Evolutionary conservation across 2,797 vertebrate genomes (phyloP).

Genomic region (Cichlasoma orientale): DNA sequence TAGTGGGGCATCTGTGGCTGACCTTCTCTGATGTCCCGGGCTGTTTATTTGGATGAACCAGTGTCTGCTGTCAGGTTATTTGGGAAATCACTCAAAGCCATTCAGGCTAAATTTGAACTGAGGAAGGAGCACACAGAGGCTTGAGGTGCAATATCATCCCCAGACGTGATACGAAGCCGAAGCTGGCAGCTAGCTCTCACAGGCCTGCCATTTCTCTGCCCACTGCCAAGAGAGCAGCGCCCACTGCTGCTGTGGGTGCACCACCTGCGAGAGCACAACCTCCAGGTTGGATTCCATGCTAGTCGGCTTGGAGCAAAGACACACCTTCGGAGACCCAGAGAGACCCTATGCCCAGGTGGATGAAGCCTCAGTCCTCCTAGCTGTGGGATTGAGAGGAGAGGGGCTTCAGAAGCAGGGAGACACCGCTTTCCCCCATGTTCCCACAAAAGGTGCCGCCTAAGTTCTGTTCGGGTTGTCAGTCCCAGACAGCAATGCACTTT

Average conservation of each 20-base stretch:
- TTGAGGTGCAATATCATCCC: background rate
- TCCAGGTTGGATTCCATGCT: background rate
- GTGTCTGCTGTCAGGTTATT: background rate
- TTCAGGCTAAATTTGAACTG: background rate
- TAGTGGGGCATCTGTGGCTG: background rate
- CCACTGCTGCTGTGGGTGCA: no score
- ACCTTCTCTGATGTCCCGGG: background rate
- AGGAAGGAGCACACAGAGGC: background rate
- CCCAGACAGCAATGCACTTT: background rate
- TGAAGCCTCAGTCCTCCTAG: no score
- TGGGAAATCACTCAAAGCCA: background rate
- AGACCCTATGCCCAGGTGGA: no score
- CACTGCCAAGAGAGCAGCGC: background rate
- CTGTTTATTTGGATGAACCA: background rate
- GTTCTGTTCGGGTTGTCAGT: background rate
- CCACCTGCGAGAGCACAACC: background rate
- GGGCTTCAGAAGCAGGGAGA: background rate
- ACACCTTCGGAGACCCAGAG: no score
- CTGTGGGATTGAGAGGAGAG: no score
- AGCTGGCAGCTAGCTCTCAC: background rate
- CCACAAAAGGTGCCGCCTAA: background rate
- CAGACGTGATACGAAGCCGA: background rate
- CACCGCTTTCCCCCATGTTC: no score
- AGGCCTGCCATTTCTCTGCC: background rate
- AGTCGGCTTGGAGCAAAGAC: background rate